A percentile compares a stretch with the other conserved stretches of the same genome.
phyloP scores from a whole-genome alignment of 2,113 vertebrate species.

The Lasiurus cinereus region DNA sequence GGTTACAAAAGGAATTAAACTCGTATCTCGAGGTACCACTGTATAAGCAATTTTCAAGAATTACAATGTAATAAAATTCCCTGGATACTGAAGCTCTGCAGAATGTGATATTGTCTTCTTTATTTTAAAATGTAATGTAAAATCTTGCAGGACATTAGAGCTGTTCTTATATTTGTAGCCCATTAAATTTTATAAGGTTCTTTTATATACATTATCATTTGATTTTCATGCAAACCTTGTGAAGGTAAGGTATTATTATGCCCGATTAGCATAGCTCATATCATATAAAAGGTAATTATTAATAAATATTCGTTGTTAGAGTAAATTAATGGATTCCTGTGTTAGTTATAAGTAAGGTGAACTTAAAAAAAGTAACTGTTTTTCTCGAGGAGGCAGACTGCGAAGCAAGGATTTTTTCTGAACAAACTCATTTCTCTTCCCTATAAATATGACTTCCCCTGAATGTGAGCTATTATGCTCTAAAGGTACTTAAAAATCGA shows the following conservation, averaged over 20 bases:
- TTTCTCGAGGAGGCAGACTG: background rate
- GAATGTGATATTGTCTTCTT: constrained; percentile 73
- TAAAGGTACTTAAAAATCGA: background rate
- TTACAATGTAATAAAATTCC: constrained; percentile 78
- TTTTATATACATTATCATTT: constrained; percentile 71
- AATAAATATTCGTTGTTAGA: constrained; percentile 63
- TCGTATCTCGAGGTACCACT: no score
- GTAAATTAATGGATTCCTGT: background rate
- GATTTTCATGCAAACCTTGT: constrained; percentile 42
- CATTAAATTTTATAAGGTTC: constrained; percentile 77
- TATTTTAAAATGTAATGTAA: constrained; percentile 78
- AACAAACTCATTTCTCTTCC: background rate
- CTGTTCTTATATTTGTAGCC: constrained; percentile 75
- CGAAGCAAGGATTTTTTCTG: background rate
- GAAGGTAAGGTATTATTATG: constrained; percentile 54
- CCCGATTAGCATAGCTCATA: constrained; percentile 37
- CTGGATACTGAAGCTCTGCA: constrained; percentile 68
- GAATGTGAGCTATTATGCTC: background rate
- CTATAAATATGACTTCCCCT: background rate
- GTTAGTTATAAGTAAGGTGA: constrained; percentile 31
- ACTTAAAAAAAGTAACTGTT: constrained; percentile 26
- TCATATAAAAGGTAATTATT: constrained; percentile 53
- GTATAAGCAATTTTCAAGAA: constrained; percentile 68
- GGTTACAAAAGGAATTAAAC: no score
- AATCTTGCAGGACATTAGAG: constrained; percentile 71